Base-by-base conservation (phyloP, 2,113 vertebrate species). In the Plectropomus leopardus region DNA sequence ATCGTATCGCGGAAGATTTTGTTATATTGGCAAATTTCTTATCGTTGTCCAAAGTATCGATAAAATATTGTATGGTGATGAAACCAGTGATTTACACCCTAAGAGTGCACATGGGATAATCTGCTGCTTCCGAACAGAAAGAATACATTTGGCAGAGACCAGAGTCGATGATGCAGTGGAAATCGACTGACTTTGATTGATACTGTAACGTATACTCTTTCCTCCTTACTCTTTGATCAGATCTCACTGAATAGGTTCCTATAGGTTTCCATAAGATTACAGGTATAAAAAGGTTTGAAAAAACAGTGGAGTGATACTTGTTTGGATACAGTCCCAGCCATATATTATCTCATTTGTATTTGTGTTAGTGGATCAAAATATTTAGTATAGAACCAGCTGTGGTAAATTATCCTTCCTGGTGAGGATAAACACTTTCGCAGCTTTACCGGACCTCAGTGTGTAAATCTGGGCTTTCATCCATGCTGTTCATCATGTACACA, bases 81-180 rank as follows among this genome's bases (percentile, higher is more conserved):
- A n/a, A n/a, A n/a, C n/a, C n/a, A n/a, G n/a, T n/a, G n/a, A n/a
- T n/a, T n/a, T n/a, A n/a, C n/a, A n/a, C n/a, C n/a, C n/a, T n/a
- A n/a, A n/a, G n/a, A n/a, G n/a, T n/a, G n/a, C n/a, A n/a, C n/a
- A n/a, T n/a, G n/a, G n/a, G n/a, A n/a, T n/a, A n/a, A n/a, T n/a
- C n/a, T n/a, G n/a, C n/a, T n/a, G 26, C 55, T 32, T 7, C 30
- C 16, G 26, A 4, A 51, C 66, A 19, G n/a, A 59, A 45, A 23
- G 8, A 23, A 76, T 24, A 48, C 21, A 44, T 58, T n/a, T n/a
- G n/a, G 63, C 47, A 58, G 45, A 30, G 24, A 66, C 8, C 32
- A 44, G 53, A 66, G 26, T 60, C 60, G 68, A 60, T 32, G 11
- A 73, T 26, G 70, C 4, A 19, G 47, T 21, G 47, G 34, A 40